Base-by-base conservation (phyloP, 2,888 invertebrate species). In the Euplagia quadripunctaria region DNA sequence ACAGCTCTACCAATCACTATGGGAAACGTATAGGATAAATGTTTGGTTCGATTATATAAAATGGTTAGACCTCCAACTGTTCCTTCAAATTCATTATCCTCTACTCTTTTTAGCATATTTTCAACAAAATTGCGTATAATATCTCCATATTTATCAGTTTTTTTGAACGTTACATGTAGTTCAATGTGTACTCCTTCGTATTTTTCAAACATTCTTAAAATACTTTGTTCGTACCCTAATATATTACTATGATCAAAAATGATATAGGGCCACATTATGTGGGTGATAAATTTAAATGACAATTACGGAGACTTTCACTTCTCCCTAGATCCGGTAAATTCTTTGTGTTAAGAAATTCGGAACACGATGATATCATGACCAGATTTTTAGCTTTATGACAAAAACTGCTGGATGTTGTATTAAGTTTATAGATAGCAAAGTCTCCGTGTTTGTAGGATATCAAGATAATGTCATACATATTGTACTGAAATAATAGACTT, bases 181-280 rank as follows among this genome's bases (percentile, higher is more conserved):
- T 88, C 77, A 41, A 68, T 63, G 86, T 75, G 2, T 31, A 31
- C 31, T 1, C 2, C 31, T 1, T 31, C 31, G 31, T 31, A 31
- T 31, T 31, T 31, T 58, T 79, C 55, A 76, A 90, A 85, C 43
- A 82, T 49, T 61, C 74, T 55, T 12, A 90, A 31, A 7, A 86
- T 46, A 71, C 71, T 73, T 68, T 88, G 83, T 65, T 91, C 90
- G 6, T 77, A 65, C 6, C 85, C 86, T 63, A 66, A 49, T 3
- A 49, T 71, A 16, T 73, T 73, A 11, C 73, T 20, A 51, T 84
- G 82, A 7, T 85, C 82, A 6, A 87, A 82, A 78, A 78, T 61
- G 67, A 78, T 31, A 2, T 31, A 83, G 6, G 90, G 90, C 85
- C 85, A 88, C 68, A 74, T 69, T 61, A 87, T 82, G 65, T 83